Conservation (phyloP, 2,888 invertebrate genomes). For the Caenorhabditis imperialis region DNA sequence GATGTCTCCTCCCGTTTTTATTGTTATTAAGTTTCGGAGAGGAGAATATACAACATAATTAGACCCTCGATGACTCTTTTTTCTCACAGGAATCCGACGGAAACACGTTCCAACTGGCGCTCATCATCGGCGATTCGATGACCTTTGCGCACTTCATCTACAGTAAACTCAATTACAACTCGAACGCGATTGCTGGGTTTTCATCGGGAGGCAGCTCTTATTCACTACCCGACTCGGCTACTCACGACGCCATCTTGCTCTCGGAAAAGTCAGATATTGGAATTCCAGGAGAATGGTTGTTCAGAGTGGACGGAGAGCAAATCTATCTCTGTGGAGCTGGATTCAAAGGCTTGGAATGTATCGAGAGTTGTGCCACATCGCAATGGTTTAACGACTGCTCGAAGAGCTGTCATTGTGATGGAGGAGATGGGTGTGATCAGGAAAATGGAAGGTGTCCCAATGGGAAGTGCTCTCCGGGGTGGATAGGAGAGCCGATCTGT, state of each 20-base stretch:
- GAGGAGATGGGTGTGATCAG: slow-evolving; percentile 71
- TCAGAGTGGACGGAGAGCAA: slow-evolving; percentile 73
- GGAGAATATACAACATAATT: too few species aligned
- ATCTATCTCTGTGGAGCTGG: slow-evolving; percentile 78
- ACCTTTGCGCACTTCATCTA: slow-evolving; percentile 78
- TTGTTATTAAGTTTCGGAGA: slow-evolving; percentile 26
- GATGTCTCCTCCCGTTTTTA: slow-evolving; percentile 18
- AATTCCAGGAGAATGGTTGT: slow-evolving; percentile 78
- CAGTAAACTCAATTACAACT: slow-evolving; percentile 69
- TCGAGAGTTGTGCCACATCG: slow-evolving; percentile 70
- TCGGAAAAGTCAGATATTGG: slow-evolving; percentile 78
- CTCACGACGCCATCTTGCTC: slow-evolving; percentile 66
- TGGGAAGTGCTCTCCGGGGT: slow-evolving; percentile 73
- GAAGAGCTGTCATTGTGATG: slow-evolving; percentile 74
- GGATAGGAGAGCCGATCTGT: slow-evolving; percentile 72
- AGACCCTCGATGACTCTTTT: too few species aligned
- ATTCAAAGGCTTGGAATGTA: slow-evolving; percentile 77
- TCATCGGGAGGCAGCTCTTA: slow-evolving; percentile 57
- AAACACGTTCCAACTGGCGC: slow-evolving; percentile 76
- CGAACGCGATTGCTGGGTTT: slow-evolving; percentile 70
- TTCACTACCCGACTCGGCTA: slow-evolving; percentile 76
- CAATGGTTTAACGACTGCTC: slow-evolving; percentile 69
- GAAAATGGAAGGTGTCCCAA: slow-evolving; percentile 75
- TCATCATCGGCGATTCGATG: slow-evolving; percentile 75
- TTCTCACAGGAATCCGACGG: slow-evolving; percentile 56